phyloP scores from a whole-genome alignment of 2,888 invertebrate genomes.

The Synergus itoensis region DNA sequence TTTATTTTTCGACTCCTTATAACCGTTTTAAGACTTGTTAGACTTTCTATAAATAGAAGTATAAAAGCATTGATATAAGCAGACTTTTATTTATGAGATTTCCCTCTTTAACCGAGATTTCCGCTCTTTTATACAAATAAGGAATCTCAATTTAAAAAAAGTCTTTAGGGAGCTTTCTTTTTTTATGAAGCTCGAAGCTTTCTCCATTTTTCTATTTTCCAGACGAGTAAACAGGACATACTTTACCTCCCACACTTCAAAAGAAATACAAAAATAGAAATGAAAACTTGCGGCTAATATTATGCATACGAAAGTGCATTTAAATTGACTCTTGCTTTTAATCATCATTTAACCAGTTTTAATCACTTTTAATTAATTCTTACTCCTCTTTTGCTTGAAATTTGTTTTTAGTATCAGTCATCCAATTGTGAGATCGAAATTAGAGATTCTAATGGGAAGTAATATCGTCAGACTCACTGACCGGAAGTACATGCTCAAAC shows the following conservation, averaged over 20 bases:
- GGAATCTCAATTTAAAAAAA: background rate
- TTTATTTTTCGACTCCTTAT: too few species aligned
- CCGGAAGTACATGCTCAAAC: constrained; percentile 83
- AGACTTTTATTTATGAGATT: background rate
- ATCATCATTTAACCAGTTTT: background rate
- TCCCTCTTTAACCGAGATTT: background rate
- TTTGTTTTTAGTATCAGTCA: constrained; percentile 81
- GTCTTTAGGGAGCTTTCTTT: background rate
- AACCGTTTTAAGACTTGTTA: too few species aligned
- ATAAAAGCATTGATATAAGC: background rate
- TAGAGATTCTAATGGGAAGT: constrained; percentile 86
- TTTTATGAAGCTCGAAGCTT: background rate
- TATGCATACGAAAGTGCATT: background rate
- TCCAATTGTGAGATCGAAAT: constrained; percentile 82
- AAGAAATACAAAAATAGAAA: background rate
- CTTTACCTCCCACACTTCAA: background rate
- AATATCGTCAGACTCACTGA: constrained; percentile 85
- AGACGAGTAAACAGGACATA: background rate
- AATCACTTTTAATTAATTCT: background rate
- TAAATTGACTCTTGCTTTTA: background rate
- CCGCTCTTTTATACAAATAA: background rate
- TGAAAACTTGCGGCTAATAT: background rate
- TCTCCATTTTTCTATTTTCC: background rate
- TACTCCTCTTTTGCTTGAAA: background rate
- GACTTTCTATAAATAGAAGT: background rate